Percentiles rank a stretch among this genome's conserved stretches.
These are phyloP conservation scores for Pelvicachromis taeniatus DNA, from an alignment of 2,113 vertebrate genomes.

Conservation along the genomic window DNA sequence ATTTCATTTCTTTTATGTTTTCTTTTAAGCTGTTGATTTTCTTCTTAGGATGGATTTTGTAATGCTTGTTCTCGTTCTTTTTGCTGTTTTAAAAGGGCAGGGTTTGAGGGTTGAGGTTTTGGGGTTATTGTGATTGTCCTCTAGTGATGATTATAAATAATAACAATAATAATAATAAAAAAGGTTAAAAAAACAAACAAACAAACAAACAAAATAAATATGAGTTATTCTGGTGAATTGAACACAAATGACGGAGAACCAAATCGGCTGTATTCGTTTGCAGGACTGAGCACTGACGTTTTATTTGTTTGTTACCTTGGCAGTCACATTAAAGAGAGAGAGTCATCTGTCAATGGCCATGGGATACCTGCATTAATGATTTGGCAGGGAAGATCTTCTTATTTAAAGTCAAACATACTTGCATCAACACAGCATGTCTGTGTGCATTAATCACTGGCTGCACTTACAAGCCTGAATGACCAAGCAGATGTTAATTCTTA, in stretches of 20 bases:
- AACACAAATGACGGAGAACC: background rate
- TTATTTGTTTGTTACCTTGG: background rate
- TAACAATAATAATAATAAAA: constrained; percentile 1
- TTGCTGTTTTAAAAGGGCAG: constrained; percentile 63
- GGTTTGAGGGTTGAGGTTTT: constrained; percentile 14
- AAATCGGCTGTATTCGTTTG: background rate
- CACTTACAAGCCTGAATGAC: background rate
- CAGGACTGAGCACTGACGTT: background rate
- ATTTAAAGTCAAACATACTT: background rate
- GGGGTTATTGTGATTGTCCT: constrained; percentile 72
- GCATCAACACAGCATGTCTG: background rate
- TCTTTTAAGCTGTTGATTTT: constrained; percentile 49
- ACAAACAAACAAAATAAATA: background rate
- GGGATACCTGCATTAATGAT: background rate
- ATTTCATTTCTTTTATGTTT: constrained; percentile 18
- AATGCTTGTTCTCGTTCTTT: constrained; percentile 66
- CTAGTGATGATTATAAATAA: constrained; percentile 75
- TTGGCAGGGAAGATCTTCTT: background rate
- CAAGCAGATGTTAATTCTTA: background rate
- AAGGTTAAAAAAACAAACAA: background rate
- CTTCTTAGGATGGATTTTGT: constrained; percentile 72
- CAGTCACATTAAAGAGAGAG: background rate
- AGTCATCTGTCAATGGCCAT: background rate
- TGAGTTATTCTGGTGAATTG: background rate
- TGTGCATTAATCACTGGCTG: background rate